Percentiles rank a stretch among this genome's conserved stretches.
Evolutionary conservation across 2,888 invertebrate genomes (phyloP).

Genomic region (Drosophila mulleri): DNA sequence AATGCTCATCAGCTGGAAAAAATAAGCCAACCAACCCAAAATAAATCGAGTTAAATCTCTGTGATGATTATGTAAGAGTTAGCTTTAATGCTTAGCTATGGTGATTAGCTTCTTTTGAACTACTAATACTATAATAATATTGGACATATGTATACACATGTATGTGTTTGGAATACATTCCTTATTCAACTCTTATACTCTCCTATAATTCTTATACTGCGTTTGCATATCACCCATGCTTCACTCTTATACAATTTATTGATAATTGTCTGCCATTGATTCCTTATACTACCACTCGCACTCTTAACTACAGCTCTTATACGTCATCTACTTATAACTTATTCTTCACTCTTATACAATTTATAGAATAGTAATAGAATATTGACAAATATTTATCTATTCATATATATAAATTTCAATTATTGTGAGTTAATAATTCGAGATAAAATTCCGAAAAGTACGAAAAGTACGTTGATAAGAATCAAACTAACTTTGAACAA

Average conservation of each 20-base stretch:
- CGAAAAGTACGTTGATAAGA: constrained; percentile 15
- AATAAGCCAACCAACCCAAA: constrained; percentile 6
- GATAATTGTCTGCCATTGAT: background rate
- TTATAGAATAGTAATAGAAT: no score
- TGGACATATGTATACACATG: background rate
- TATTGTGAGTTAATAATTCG: background rate
- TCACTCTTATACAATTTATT: background rate
- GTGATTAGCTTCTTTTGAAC: background rate
- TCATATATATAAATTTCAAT: background rate
- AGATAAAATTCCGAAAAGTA: background rate
- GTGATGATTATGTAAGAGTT: background rate
- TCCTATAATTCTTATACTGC: background rate
- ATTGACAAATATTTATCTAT: no score
- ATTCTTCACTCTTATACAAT: background rate
- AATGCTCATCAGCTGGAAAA: constrained; percentile 31
- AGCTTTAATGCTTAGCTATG: background rate
- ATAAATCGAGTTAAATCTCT: background rate
- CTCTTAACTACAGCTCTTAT: background rate
- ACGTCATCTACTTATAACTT: no score
- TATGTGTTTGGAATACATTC: background rate
- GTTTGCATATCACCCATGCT: background rate
- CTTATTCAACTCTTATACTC: background rate
- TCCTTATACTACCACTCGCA: background rate
- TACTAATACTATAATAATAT: background rate
- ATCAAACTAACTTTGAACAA: constrained; percentile 30